Base-by-base conservation (phyloP, 1,140 invertebrate species). In the Scaptomyza hsui region DNA sequence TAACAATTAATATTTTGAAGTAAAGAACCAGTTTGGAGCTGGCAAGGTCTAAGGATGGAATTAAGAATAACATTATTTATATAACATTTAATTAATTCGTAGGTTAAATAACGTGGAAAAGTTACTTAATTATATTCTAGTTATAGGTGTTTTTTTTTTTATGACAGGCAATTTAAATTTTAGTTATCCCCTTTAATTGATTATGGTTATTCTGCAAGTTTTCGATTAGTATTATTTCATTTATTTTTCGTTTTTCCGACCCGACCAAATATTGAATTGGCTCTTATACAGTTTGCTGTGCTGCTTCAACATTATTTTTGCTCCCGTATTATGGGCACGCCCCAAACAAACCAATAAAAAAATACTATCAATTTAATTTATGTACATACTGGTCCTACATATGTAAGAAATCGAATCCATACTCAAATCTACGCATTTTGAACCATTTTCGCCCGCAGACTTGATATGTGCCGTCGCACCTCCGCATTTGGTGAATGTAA, bases 381-480 rank as follows among this genome's bases (percentile, higher is more conserved):
- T 56, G 42, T 56, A 56, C 49, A 41, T 55, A 51, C 7, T 37
- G n/a, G 44, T 61, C 45, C 35, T 4, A 64, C 42, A 44, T 52
- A 32, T 19, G 42, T 48, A 47, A 57, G 44, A 48, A 57, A 72
- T 37, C 44, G 71, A 63, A 67, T 24, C 15, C 13, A 45, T 67
- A 72, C 51, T 39, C 47, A 80, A 80, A 62, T 80, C 69, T 64
- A 88, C 81, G 82, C 70, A 86, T 88, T 85, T 86, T 77, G 59
- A 92, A 92, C 90, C 49, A 78, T 82, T 88, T 89, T 88, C 82
- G 82, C 72, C 95, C 96, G 93, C 96, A 98, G 97, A 97, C 96
- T 98, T 95, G 97, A 98, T 95, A 98, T 98, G 97, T 98, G 97
- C 96, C 95, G 97, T 94, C 94, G 97, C 93, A 95, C 97, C 94